Conservation (phyloP, 2,888 invertebrate species). For the Tinea pellionella region DNA sequence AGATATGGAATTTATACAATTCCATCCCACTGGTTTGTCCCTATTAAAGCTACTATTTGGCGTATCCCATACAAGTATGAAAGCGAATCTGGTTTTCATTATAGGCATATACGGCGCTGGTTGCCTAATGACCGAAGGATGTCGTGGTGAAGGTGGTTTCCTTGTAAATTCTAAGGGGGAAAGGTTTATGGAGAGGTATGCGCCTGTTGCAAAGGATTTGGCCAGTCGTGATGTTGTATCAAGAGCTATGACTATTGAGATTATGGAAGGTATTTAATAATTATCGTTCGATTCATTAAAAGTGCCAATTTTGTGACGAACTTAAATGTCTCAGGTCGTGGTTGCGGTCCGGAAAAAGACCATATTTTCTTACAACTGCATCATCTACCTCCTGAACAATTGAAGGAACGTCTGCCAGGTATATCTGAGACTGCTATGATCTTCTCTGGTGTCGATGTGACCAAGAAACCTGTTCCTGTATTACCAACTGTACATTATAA, state of each 20-base stretch:
- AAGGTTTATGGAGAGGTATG: constrained; percentile 98
- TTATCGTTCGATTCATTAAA: too few species aligned
- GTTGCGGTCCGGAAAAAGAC: constrained; percentile 96
- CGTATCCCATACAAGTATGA: too few species aligned
- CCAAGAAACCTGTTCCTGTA: constrained; percentile 98
- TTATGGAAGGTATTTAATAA: constrained; percentile 79
- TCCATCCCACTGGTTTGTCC: constrained; percentile 91
- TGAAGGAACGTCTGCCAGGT: constrained; percentile 86
- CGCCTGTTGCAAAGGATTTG: constrained; percentile 98
- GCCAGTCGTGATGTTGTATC: constrained; percentile 99
- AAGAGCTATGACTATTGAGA: constrained; percentile 97
- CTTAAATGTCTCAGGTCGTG: constrained; percentile 69
- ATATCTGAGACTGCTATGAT: constrained; percentile 99
- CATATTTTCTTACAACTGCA: constrained; percentile 95
- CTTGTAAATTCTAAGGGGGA: constrained; percentile 96
- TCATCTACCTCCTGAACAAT: constrained; percentile 95
- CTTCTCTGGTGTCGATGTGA: constrained; percentile 99
- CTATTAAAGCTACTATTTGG: background rate
- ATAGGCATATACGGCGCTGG: constrained; percentile 97
- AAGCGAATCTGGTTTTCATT: constrained; percentile 5
- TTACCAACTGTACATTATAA: constrained; percentile 99
- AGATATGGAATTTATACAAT: constrained; percentile 99
- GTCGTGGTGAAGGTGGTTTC: constrained; percentile 97
- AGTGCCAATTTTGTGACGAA: too few species aligned
- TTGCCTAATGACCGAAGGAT: constrained; percentile 97